Evolutionary conservation across 2,113 vertebrate genomes (phyloP), one percentile per base, ranked within the genome.

Genomic region (Deroptyus accipitrinus): DNA sequence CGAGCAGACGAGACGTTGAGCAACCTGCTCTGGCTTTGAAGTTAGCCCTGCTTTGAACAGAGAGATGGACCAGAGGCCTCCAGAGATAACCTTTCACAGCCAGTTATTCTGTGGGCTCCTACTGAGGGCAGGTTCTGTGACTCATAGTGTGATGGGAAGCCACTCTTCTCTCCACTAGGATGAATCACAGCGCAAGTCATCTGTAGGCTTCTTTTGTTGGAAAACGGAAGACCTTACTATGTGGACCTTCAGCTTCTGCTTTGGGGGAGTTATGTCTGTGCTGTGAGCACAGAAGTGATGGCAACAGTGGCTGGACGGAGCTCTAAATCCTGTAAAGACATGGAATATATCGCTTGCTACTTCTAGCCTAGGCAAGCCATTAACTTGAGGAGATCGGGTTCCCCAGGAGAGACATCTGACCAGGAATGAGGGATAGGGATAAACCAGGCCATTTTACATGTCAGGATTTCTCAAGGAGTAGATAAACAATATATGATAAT

Each of bases 171-270:
- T 94, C 30, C 10, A 11, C 63, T 28, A n/a, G 75, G 54, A 62
- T 88, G 90, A 93, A 83, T 88, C 85, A 94, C 37, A 44, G 63
- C 92, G 88, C 49, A 48, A 90, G 61, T 57, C 64, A 66, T 83
- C 48, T 90, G 88, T 61, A 2, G 0, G n/a, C n/a, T 93, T 82
- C 28, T 51, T 80, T 49, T 74, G 55, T 57, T 76, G 63, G 57
- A 42, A 72, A 78, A 87, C 28, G 10, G 19, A 67, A 41, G 75
- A 83, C 90, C 63, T 46, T 51, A 8, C 42, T 0, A 2, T 48
- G 2, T 48, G 28, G 90, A 64, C 59, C 49, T 49, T 48, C 69
- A 67, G 49, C 61, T 77, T 82, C 69, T 79, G 54, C 75, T 49
- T 18, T 87, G 67, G 39, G 22, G 19, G 22, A 52, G 37, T 69